These are phyloP conservation scores for Drosophila setifemur DNA, from an alignment of 1,140 invertebrate genomes.

Conservation along the genomic window DNA sequence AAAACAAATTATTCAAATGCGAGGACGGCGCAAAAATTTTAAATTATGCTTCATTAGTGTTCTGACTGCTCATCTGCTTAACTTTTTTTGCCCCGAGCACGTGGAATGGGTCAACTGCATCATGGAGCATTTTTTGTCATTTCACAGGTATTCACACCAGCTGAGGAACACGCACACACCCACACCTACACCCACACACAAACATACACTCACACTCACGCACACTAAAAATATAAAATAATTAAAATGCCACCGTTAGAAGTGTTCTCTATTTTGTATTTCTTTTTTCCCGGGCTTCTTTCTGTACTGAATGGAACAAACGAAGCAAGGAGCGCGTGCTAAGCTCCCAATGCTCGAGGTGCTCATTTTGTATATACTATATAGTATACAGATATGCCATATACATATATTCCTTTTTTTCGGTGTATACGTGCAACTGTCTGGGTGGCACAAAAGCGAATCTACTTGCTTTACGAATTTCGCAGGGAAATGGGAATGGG, in stretches of 20 bases:
- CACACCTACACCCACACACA: neutral
- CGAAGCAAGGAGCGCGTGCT: constrained; percentile 55
- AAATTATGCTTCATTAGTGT: constrained; percentile 81
- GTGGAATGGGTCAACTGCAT: constrained; percentile 37
- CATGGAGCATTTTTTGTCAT: constrained; percentile 59
- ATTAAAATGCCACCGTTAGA: constrained; percentile 72
- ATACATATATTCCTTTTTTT: constrained; percentile 20
- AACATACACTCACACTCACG: constrained; percentile 13
- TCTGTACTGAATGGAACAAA: constrained; percentile 65
- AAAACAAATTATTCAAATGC: constrained; percentile 70
- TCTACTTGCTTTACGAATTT: constrained; percentile 50
- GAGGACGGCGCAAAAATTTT: constrained; percentile 52
- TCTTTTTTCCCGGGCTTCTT: constrained; percentile 28
- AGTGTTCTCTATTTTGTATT: constrained; percentile 47
- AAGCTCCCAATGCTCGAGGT: constrained; percentile 66
- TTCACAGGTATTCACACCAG: constrained; percentile 48
- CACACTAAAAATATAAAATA: constrained; percentile 71
- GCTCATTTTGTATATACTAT: constrained; percentile 44
- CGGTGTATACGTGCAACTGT: constrained; percentile 44
- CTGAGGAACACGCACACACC: neutral
- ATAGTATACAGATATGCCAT: neutral
- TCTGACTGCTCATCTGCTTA: constrained; percentile 36
- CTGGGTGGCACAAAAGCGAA: constrained; percentile 55
- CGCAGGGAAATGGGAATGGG: neutral
- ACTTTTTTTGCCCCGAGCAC: constrained; percentile 1